These are phyloP conservation scores for Coccyzus lansbergi DNA, from an alignment of 2,797 vertebrate species.

Conservation along the genomic window DNA sequence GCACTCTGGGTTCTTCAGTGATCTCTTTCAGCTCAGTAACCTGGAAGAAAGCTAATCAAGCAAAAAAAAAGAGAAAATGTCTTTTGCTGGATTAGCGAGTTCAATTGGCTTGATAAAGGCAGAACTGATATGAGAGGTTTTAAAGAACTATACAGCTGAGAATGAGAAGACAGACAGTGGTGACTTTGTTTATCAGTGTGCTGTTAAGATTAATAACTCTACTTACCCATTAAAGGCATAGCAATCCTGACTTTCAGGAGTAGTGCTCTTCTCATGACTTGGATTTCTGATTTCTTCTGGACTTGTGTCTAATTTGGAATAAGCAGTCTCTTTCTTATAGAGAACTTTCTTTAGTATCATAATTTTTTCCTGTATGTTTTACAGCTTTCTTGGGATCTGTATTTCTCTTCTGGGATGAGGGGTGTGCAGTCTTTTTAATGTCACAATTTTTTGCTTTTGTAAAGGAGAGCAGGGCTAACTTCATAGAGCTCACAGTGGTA, in stretches of 20 bases:
- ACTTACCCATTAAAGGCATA: not conserved
- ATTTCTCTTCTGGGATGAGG: not conserved
- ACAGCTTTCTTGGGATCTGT: not conserved
- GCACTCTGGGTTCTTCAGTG: not conserved
- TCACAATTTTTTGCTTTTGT: not conserved
- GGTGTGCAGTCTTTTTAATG: not conserved
- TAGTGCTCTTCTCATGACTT: not conserved
- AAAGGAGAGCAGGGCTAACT: not conserved
- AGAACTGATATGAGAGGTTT: not conserved
- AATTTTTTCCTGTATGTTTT: not conserved
- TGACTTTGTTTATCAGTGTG: not conserved
- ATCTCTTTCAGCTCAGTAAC: slow-evolving; percentile 2
- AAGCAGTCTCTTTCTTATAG: not conserved
- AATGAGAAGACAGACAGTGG: not conserved
- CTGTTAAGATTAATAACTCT: not conserved
- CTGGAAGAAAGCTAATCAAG: not conserved
- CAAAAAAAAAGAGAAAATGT: not conserved
- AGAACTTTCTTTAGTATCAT: not conserved
- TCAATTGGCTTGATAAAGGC: not conserved
- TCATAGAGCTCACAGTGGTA: not conserved
- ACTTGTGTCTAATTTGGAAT: not conserved
- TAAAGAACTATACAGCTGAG: not conserved
- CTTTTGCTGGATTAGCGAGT: not conserved
- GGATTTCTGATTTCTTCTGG: not conserved
- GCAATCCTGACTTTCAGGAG: not conserved